Evolutionary conservation across 2,797 vertebrate genomes (phyloP).

Genomic region (Hoplostethus mediterraneus): DNA sequence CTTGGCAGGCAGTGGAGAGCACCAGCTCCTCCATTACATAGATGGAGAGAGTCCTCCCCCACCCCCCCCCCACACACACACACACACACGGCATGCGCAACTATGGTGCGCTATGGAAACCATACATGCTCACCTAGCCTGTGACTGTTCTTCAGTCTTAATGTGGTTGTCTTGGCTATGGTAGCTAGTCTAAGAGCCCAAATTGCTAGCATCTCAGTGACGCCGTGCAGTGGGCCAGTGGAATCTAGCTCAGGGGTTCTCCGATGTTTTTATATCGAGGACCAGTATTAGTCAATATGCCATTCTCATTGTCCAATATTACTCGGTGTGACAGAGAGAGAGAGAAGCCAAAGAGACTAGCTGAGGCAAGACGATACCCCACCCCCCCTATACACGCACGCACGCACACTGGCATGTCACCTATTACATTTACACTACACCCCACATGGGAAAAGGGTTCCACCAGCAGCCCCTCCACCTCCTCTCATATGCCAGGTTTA

Average conservation of each 20-base stretch:
- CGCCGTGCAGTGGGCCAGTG: background rate
- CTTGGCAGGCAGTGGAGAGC: conserved; percentile 70
- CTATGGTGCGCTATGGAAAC: conserved; percentile 46
- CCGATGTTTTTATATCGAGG: too few relatives aligned
- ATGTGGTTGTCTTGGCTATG: background rate
- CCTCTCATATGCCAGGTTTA: too few relatives aligned
- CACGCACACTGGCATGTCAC: background rate
- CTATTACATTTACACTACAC: background rate
- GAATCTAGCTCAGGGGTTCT: too few relatives aligned
- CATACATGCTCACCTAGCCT: conserved; percentile 9
- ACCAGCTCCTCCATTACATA: conserved; percentile 71
- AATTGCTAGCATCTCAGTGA: background rate
- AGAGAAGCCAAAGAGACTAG: too few relatives aligned
- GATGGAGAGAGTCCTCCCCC: conserved; percentile 56
- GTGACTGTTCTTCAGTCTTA: conserved; percentile 20
- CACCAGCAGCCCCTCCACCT: background rate
- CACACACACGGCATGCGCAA: conserved; percentile 7
- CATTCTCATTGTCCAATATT: background rate
- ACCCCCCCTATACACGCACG: conserved; percentile 27
- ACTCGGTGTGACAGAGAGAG: background rate
- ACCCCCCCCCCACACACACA: conserved; percentile 28
- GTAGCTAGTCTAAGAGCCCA: background rate
- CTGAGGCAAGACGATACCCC: too few relatives aligned
- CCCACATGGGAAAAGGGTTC: conserved; percentile 3
- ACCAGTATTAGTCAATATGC: background rate